phyloP scores from a whole-genome alignment of 2,888 invertebrate genomes.

The Microctonus aethiopoides region DNA sequence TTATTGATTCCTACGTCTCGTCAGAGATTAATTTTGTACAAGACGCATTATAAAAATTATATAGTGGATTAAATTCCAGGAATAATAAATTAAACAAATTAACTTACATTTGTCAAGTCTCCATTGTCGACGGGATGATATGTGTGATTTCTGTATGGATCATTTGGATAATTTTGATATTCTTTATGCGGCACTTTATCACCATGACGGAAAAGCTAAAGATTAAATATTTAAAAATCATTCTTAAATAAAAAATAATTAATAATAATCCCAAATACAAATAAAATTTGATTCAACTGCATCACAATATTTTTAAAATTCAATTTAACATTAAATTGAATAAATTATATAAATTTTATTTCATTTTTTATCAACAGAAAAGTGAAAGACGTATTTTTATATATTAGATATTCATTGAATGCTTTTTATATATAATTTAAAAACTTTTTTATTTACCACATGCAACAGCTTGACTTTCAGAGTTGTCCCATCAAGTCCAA shows the following conservation, averaged over 20 bases:
- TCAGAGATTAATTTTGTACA: background rate
- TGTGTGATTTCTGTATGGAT: constrained; percentile 66
- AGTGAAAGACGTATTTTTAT: background rate
- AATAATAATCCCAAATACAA: background rate
- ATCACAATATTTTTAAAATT: too few relatives aligned
- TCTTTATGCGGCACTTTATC: constrained; percentile 70
- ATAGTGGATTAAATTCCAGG: background rate
- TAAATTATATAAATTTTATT: background rate
- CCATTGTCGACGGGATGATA: constrained; percentile 70
- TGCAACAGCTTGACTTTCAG: constrained; percentile 56
- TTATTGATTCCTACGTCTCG: constrained; percentile 3
- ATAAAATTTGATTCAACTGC: too few relatives aligned
- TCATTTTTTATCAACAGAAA: too few relatives aligned
- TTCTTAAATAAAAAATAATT: constrained; percentile 12
- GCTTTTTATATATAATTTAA: constrained; percentile 5
- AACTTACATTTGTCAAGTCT: constrained; percentile 69
- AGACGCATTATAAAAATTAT: background rate
- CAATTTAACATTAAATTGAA: too few relatives aligned
- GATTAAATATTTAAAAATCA: constrained; percentile 34
- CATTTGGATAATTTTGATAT: constrained; percentile 70
- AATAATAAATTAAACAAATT: background rate
- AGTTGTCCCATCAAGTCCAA: constrained; percentile 16
- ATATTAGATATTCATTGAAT: background rate
- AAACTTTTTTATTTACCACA: constrained; percentile 52
- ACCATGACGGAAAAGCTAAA: constrained; percentile 72